Conservation (phyloP, 2,113 vertebrate genomes). For the chimpanzee (Pan troglodytes) region NHGRI_mPanTro3-v2.1_pri NC_072409.2:10929001-10929500, state of each 20-base stretch:
- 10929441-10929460: not conserved
- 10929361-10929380: not conserved
- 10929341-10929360: not conserved
- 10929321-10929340: not conserved
- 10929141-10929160: not conserved
- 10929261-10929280: not conserved
- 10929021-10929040: not conserved
- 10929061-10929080: conserved; percentile 4
- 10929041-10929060: conserved; percentile 39
- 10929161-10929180: not conserved
- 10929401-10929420: accelerated
- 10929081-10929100: not conserved
- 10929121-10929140: not conserved
- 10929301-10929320: not conserved
- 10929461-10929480: not conserved
- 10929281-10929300: not conserved
- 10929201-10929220: not conserved
- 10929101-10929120: accelerated
- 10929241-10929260: not conserved
- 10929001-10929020: not conserved
- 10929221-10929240: not conserved
- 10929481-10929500: not conserved
- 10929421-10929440: accelerated
- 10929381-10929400: not conserved
- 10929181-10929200: not conserved